These are phyloP conservation scores for Clarias fuscus DNA, from an alignment of 2,797 vertebrate genomes.

Conservation along the genomic window DNA sequence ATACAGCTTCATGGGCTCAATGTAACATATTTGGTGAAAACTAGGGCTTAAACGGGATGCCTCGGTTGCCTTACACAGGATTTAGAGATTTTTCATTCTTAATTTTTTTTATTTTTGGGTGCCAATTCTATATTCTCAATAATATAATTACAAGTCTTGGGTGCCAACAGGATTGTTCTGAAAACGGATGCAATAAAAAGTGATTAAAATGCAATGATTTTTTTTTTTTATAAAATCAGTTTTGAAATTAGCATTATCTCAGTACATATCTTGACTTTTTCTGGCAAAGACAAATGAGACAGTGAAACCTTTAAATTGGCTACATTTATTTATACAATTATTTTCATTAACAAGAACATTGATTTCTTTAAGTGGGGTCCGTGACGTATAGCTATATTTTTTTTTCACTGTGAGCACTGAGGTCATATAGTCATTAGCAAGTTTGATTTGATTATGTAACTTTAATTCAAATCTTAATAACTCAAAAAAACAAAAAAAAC, in stretches of 20 bases:
- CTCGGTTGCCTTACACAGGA: background rate
- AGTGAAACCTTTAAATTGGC: background rate
- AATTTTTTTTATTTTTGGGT: background rate
- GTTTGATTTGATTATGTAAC: background rate
- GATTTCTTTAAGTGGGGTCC: background rate
- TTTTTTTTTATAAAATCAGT: background rate
- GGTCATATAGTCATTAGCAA: background rate
- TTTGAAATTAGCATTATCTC: background rate
- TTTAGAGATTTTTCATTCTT: background rate
- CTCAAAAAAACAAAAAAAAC: background rate
- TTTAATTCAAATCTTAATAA: background rate
- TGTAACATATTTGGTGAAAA: conserved; percentile 45
- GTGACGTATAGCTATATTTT: background rate
- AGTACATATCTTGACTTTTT: background rate
- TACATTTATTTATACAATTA: background rate
- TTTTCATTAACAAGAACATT: background rate
- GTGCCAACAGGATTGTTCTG: background rate
- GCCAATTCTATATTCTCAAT: too few relatives aligned
- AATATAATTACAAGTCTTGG: too few relatives aligned
- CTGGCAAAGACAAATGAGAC: background rate
- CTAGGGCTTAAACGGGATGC: conserved; percentile 35
- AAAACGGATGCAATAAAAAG: background rate
- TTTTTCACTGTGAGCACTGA: background rate
- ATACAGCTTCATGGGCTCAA: conserved; percentile 60
- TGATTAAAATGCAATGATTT: background rate